Evolutionary conservation across 2,113 vertebrate genomes (phyloP).

Genomic region (Sporophila hypoxantha): DNA sequence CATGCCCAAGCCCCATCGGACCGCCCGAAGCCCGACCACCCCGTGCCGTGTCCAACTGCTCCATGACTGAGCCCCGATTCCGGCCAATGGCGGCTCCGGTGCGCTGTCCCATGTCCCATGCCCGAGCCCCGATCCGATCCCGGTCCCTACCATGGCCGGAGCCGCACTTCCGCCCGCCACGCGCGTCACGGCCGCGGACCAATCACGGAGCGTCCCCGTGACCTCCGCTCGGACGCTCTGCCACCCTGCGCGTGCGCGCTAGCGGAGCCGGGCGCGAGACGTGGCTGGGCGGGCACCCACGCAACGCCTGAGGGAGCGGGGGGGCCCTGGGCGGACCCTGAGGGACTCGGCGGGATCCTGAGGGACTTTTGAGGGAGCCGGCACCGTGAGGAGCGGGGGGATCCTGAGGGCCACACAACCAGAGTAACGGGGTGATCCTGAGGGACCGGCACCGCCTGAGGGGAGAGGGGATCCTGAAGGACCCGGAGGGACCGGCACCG

Average conservation of each 20-base stretch:
- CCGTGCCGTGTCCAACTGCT: too few species aligned
- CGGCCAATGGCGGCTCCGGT: too few species aligned
- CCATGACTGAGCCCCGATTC: too few species aligned
- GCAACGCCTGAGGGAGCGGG: not conserved
- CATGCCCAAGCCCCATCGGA: not conserved
- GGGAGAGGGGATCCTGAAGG: not conserved
- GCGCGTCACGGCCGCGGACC: not conserved
- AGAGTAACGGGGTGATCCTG: too few species aligned
- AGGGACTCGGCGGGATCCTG: not conserved
- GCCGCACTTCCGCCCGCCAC: not conserved
- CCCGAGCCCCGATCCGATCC: not conserved
- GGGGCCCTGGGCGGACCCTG: not conserved
- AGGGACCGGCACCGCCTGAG: not conserved
- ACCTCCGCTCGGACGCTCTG: too few species aligned
- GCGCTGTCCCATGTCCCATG: not conserved
- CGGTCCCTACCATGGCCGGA: not conserved
- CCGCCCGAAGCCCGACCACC: too few species aligned
- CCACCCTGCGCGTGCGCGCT: not conserved
- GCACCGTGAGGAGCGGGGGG: not conserved
- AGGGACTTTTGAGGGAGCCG: too few species aligned
- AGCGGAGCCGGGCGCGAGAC: not conserved
- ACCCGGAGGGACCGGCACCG: not conserved
- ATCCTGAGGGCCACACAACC: too few species aligned
- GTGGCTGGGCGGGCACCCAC: rapidly evolving
- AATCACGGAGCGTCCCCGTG: rapidly evolving